A percentile compares a stretch with the other conserved stretches of the same genome.
Conservation (phyloP, 2,888 invertebrate genomes). For the Uloborus plumipes region DNA sequence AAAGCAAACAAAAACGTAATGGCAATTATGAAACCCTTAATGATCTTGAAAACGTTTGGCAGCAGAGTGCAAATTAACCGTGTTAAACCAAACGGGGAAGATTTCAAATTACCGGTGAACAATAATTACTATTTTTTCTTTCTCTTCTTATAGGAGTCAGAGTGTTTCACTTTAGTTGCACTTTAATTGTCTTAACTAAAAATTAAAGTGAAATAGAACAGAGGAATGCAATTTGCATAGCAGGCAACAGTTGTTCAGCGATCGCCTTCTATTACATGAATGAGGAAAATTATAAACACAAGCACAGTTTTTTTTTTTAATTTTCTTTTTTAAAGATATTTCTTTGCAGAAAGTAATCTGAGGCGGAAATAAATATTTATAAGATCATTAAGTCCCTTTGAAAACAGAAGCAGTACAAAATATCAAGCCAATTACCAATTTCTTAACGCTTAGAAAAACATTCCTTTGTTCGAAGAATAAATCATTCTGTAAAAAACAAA, state of each 20-base stretch:
- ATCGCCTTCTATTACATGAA: neutral
- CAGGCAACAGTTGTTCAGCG: neutral
- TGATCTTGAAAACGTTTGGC: constrained; percentile 45
- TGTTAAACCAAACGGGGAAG: constrained; percentile 39
- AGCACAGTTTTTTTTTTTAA: neutral
- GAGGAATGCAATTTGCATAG: constrained; percentile 9
- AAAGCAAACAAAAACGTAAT: constrained; percentile 21
- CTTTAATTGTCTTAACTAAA: constrained; percentile 41
- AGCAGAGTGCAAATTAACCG: constrained; percentile 51
- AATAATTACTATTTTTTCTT: constrained; percentile 36
- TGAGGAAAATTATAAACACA: neutral
- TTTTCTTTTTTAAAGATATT: neutral
- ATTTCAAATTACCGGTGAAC: constrained; percentile 36
- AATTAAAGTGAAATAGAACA: neutral
- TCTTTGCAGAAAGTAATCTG: neutral
- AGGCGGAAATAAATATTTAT: constrained; percentile 37
- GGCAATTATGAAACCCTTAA: constrained; percentile 52
- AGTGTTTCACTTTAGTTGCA: neutral
- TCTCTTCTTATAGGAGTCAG: neutral
- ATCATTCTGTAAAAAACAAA: no score
- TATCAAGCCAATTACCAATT: neutral
- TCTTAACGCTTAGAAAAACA: neutral
- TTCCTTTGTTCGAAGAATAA: no score
- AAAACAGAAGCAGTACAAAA: no score
- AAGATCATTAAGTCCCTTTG: constrained; percentile 12